Evolutionary conservation across 2,113 vertebrate species (phyloP), one percentile per base, ranked within the genome.

Genomic region (Tragelaphus buxtoni): DNA sequence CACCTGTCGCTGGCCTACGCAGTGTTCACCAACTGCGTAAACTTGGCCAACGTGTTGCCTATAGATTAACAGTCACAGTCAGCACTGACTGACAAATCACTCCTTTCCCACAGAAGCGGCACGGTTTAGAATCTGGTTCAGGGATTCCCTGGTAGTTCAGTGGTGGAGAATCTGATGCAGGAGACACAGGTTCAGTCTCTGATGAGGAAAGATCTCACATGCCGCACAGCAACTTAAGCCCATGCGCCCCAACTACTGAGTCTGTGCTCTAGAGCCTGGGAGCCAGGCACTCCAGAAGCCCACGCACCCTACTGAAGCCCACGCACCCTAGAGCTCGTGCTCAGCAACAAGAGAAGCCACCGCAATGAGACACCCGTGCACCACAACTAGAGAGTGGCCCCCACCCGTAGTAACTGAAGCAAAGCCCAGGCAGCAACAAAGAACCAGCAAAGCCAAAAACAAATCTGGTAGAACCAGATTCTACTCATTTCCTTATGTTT

Each of bases 401-500:
- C 69, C 3, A 26, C 22, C 26, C 35, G 6, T 0, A 74, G 39
- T 7, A 74, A 42, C 39, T 42, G 22, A 74, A 42, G 69, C 42
- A 26, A 69, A 42, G 69, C 22, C 69, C 69, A 42, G 1, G 1
- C 22, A 14, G 69, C 69, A 74, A 14, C 39, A 7, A 42, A 74
- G 69, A 42, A 11, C 39, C 69, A 74, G 39, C 39, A 42, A 22
- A 26, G 69, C 39, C 69, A 42, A 26, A 42, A 42, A 13, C 22
- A 35, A 20, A 20, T 20, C 7, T 6, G 35, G 20, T 11, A 42
- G 35, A 24, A 74, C 22, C 69, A 24, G 69, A 74, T 4, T 42
- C 79, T 90, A 60, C 39, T 86, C 58, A 86, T 55, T 65, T 92
- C 95, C 91, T 94, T 92, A 77, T 88, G 18, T 84, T 96, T 88